A percentile compares a stretch with the other conserved stretches of the same genome.
These are phyloP conservation scores for Mizuhopecten yessoensis DNA, from an alignment of 1,140 invertebrate species.

Conservation along the genomic window DNA sequence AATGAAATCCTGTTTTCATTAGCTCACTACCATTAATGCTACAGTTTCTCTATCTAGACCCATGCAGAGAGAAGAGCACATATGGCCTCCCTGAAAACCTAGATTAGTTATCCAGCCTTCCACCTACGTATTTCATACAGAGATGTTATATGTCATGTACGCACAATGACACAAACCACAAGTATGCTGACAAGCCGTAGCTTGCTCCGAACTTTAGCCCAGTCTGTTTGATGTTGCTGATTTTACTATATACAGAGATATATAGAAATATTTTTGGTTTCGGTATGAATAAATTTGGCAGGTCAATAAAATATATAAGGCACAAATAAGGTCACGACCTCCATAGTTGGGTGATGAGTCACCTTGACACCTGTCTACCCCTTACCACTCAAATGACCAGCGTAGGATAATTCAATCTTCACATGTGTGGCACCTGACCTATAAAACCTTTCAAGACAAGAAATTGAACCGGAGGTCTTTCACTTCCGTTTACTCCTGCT, in stretches of 20 bases:
- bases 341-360: neutral
- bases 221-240: neutral
- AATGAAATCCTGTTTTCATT: no score
- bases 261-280: conserved; percentile 36
- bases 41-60: neutral
- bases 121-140: neutral
- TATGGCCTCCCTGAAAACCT: neutral
- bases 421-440: no score
- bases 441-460: neutral
- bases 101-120: neutral
- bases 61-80: neutral
- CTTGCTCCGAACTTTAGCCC: neutral
- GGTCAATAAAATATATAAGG: neutral
- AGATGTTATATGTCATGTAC: neutral
- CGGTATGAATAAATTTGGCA: neutral
- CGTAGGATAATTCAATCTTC: neutral
- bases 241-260: neutral
- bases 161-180: neutral
- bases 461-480: neutral
- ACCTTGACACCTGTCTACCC: conserved; percentile 10
- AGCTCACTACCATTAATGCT: neutral
- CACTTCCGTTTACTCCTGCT: neutral
- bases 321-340: neutral
- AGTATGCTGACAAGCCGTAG: neutral
- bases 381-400: neutral